These are phyloP conservation scores for Adrianichthys oophorus DNA, from an alignment of 2,797 vertebrate species.

Conservation along the genomic window DNA sequence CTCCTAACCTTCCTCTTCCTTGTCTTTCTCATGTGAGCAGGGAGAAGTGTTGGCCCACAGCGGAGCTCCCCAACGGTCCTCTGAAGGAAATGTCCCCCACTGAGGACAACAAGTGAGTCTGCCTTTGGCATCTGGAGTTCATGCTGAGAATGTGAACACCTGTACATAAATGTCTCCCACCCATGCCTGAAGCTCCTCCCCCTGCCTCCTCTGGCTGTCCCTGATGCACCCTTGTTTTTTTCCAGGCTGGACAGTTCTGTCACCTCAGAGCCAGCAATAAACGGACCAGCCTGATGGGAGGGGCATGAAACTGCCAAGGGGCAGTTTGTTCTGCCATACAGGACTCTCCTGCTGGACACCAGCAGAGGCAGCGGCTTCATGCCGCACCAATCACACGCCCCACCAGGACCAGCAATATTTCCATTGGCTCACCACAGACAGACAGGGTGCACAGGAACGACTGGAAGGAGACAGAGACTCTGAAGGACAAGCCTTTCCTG, in stretches of 20 bases:
- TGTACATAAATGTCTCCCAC: too few species aligned
- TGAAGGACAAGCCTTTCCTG: constrained; percentile 74
- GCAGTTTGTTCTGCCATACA: constrained; percentile 78
- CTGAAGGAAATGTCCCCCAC: constrained; percentile 63
- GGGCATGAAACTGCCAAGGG: constrained; percentile 24
- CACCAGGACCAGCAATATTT: constrained; percentile 98
- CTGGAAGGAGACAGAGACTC: constrained; percentile 81
- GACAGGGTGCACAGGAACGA: constrained; percentile 91
- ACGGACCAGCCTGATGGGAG: constrained; percentile 90
- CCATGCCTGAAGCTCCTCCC: too few species aligned
- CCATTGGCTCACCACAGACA: constrained; percentile 81
- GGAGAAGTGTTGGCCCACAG: constrained; percentile 56
- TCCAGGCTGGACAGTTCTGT: constrained; percentile 79
- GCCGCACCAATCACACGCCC: constrained; percentile 76
- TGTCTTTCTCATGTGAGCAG: constrained; percentile 19
- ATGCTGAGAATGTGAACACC: not conserved
- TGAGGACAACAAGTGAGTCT: constrained; percentile 78
- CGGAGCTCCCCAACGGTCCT: constrained; percentile 74
- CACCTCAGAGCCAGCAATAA: constrained; percentile 83
- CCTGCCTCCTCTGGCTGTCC: too few species aligned
- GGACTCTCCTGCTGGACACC: constrained; percentile 69
- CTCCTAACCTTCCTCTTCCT: too few species aligned
- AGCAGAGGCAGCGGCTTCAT: constrained; percentile 75
- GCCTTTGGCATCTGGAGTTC: not conserved
- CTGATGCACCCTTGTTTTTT: not conserved